Percentiles rank a stretch among this genome's conserved stretches.
Evolutionary conservation across 1,140 invertebrate genomes (phyloP).

Genomic region (Sminthurinus signatus): DNA sequence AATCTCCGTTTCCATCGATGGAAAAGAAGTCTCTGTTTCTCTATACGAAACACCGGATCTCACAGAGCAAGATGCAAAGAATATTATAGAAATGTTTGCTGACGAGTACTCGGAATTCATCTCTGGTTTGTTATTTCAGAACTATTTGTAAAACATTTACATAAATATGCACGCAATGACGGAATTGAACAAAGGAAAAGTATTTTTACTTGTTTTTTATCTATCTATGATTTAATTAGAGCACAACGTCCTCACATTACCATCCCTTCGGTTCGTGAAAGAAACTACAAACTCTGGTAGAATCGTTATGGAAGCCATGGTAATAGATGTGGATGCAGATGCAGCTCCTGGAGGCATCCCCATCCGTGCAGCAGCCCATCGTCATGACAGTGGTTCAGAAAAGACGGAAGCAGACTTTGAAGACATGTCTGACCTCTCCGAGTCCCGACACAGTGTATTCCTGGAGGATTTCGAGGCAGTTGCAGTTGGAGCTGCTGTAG

Average conservation of each 20-base stretch:
- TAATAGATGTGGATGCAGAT: constrained; percentile 67
- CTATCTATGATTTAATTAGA: too few species aligned
- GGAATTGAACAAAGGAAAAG: too few species aligned
- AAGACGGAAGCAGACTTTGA: constrained; percentile 23
- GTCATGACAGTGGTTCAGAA: constrained; percentile 13
- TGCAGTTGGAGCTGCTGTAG: constrained; percentile 3
- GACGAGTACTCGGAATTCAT: constrained; percentile 83
- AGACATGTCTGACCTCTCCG: constrained; percentile 14
- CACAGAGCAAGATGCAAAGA: constrained; percentile 80
- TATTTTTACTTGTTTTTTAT: too few species aligned
- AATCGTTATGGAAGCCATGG: constrained; percentile 79
- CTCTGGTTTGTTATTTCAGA: constrained; percentile 53
- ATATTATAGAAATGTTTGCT: constrained; percentile 89
- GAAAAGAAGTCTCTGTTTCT: constrained; percentile 82
- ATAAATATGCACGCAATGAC: too few species aligned
- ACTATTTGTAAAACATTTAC: too few species aligned
- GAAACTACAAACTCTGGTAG: constrained; percentile 80
- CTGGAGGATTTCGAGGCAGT: constrained; percentile 25
- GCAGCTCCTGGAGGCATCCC: too few species aligned
- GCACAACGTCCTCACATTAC: constrained; percentile 78
- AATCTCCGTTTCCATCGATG: constrained; percentile 78
- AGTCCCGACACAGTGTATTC: background rate
- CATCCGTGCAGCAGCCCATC: constrained; percentile 13
- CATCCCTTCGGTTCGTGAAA: constrained; percentile 76
- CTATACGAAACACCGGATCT: constrained; percentile 80